Evolutionary conservation across 92 coral and sea anemone species (phyloP).

Genomic region (Phymanthus crucifer): DNA sequence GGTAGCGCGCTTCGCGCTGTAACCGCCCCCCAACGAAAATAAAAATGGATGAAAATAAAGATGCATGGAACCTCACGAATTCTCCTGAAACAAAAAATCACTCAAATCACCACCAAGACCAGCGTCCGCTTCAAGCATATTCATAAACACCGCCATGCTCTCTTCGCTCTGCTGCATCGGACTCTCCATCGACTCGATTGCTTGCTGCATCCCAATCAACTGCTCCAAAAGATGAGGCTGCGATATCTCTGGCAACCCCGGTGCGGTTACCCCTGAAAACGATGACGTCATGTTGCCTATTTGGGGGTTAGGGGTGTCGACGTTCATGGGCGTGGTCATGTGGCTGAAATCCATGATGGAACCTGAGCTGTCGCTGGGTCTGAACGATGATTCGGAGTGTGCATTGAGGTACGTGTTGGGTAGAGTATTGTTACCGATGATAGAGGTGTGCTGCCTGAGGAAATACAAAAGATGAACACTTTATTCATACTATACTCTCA

Average conservation of each 20-base stretch:
- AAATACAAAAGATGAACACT: not conserved
- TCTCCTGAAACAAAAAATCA: conserved; percentile 43
- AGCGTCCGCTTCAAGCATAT: conserved; percentile 77
- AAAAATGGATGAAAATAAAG: not conserved
- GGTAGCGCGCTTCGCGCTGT: too few relatives aligned
- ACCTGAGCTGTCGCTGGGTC: not conserved
- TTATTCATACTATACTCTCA: too few relatives aligned
- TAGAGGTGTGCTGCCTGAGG: not conserved
- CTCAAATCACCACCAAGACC: conserved; percentile 71
- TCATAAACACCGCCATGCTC: conserved; percentile 85
- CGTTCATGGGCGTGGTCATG: not conserved
- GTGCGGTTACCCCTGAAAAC: not conserved
- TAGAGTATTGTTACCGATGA: not conserved
- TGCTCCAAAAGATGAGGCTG: conserved; percentile 84
- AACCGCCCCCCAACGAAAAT: not conserved
- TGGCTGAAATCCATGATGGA: not conserved
- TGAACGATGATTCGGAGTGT: not conserved
- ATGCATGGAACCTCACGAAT: not conserved
- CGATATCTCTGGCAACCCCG: conserved; percentile 36
- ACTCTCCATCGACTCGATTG: conserved; percentile 91
- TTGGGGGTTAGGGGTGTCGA: not conserved
- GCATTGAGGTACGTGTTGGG: not conserved
- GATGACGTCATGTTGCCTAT: conserved; percentile 1
- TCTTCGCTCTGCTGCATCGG: conserved; percentile 77
- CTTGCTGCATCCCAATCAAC: conserved; percentile 89